Conservation (phyloP, 2,797 vertebrate species). For the Leucoraja ocellata region DNA sequence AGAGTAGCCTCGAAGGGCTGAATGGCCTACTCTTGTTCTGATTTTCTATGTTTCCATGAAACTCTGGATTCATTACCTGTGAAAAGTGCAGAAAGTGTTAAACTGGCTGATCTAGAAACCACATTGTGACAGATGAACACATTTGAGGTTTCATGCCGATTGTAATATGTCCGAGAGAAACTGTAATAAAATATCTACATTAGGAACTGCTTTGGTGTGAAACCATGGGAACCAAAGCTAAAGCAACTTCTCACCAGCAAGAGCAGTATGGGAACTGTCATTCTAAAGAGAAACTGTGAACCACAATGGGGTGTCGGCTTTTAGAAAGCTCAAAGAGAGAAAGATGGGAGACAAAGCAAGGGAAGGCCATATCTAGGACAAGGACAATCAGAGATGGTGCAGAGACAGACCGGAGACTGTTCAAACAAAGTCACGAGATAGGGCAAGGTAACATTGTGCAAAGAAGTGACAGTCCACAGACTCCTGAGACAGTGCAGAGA, state of each 20-base stretch:
- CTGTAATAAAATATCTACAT: not conserved
- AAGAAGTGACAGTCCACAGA: too few species aligned
- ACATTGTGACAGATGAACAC: not conserved
- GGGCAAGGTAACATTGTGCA: too few species aligned
- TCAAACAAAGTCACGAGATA: not conserved
- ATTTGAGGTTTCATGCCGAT: not conserved
- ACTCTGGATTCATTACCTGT: not conserved
- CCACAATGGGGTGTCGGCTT: too few species aligned
- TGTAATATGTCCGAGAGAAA: not conserved
- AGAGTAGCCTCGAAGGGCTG: too few species aligned
- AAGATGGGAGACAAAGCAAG: too few species aligned
- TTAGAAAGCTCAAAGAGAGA: too few species aligned
- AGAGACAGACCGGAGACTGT: not conserved
- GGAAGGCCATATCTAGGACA: not conserved
- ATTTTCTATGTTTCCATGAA: not conserved
- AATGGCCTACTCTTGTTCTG: too few species aligned
- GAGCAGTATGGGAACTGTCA: not conserved
- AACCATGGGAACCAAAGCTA: not conserved
- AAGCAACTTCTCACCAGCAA: not conserved
- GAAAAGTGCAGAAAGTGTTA: not conserved
- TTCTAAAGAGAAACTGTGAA: not conserved
- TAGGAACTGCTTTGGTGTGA: not conserved
- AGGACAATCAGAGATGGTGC: not conserved
- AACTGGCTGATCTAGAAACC: not conserved
- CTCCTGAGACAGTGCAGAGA: too few species aligned